Conservation (phyloP, 2,113 vertebrate genomes). For the Diadophis punctatus region DNA sequence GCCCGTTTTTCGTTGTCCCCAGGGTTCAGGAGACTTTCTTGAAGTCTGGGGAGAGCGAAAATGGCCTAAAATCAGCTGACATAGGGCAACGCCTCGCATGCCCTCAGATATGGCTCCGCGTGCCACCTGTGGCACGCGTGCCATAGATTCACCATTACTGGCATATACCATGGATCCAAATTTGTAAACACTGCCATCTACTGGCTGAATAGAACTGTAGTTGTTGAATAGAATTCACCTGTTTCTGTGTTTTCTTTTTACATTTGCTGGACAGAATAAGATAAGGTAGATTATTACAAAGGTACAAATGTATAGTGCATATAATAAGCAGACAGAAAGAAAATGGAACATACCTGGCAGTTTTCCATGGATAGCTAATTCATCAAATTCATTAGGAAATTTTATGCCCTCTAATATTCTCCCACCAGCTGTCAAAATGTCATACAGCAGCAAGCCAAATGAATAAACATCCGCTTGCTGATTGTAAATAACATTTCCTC, state of each 20-base stretch:
- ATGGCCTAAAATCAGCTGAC: too few relatives aligned
- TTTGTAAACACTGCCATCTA: not conserved
- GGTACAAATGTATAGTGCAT: not conserved
- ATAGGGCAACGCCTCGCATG: too few relatives aligned
- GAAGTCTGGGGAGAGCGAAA: too few relatives aligned
- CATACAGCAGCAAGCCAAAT: slow-evolving; percentile 92
- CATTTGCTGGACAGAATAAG: not conserved
- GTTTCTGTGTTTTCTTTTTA: not conserved
- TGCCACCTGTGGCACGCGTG: too few relatives aligned
- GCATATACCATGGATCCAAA: not conserved
- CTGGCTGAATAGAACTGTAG: not conserved
- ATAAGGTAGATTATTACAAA: not conserved
- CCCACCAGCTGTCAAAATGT: slow-evolving; percentile 88
- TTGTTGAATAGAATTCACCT: not conserved
- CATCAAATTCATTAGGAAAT: slow-evolving; percentile 98
- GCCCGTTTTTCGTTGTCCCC: too few relatives aligned
- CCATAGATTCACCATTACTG: too few relatives aligned
- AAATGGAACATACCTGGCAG: slow-evolving; percentile 79
- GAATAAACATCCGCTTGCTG: slow-evolving; percentile 95
- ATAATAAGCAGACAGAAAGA: not conserved
- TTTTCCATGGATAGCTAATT: slow-evolving; percentile 89
- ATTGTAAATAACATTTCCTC: slow-evolving; percentile 94
- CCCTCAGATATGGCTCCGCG: too few relatives aligned
- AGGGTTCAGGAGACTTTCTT: too few relatives aligned
- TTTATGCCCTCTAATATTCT: slow-evolving; percentile 92